These are phyloP conservation scores for Stenchaetothrips biformis DNA, from an alignment of 2,888 invertebrate species.

Conservation along the genomic window DNA sequence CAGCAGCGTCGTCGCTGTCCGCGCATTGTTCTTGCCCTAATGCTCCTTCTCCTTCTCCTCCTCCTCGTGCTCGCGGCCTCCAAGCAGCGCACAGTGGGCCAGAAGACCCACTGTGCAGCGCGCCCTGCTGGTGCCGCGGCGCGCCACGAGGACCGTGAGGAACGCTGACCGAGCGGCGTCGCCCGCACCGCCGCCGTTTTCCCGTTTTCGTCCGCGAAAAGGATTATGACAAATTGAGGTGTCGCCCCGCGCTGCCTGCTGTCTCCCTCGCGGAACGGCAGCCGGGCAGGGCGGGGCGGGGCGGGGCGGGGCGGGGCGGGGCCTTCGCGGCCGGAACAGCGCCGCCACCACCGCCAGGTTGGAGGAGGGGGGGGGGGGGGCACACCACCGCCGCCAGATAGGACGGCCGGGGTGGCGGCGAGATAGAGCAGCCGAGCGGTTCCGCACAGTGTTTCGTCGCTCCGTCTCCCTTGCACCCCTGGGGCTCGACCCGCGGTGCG, in stretches of 20 bases:
- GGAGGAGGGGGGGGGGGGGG: neutral
- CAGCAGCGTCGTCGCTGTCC: no score
- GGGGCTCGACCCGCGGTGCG: no score
- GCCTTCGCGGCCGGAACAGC: neutral
- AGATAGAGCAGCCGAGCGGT: neutral
- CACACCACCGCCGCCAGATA: neutral
- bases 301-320: neutral
- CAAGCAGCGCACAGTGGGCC: no score
- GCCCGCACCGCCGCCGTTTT: slow-evolving; percentile 42
- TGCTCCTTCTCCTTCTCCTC: no score
- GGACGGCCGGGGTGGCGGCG: neutral
- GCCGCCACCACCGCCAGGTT: neutral
- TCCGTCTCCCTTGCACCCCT: no score
- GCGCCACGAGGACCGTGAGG: no score
- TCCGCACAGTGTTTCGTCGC: no score
- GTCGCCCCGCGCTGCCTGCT: neutral
- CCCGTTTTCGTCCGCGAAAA: neutral
- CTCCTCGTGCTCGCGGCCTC: no score
- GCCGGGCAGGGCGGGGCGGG: neutral
- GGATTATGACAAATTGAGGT: slow-evolving; percentile 5
- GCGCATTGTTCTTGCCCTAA: no score
- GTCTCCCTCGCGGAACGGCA: neutral
- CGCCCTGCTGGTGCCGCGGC: no score
- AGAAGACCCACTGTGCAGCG: no score
- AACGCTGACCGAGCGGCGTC: slow-evolving; percentile 40